Base-by-base conservation (phyloP, 2,888 invertebrate species). In the Hypsopygia costalis region DNA sequence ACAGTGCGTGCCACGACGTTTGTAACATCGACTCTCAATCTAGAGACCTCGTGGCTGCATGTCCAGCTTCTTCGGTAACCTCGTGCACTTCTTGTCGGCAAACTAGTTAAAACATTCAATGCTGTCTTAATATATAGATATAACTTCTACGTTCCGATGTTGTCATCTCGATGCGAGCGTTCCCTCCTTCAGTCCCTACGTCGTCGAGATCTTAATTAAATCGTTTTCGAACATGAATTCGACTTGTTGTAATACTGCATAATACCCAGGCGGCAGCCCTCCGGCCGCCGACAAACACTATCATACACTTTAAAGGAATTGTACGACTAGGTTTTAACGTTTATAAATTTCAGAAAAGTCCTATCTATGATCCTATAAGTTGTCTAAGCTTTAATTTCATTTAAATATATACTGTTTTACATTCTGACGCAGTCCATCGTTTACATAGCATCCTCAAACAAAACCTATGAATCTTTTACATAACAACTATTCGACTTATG, bases 261-360 rank as follows among this genome's bases (percentile, higher is more conserved):
- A 71, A 69, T 69, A 70, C 60, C 58, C 55, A 56, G 49, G 52
- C 50, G 53, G 44, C 52, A 54, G 52, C 56, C 46, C 34, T 49
- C 50, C 41, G 20, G 40, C 41, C 52, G 50, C 47, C 51, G 38
- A 40, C 47, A 44, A 16, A 16, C 52, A 58, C 57, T 48, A 49
- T 52, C 61, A 55, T 58, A 62, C 58, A 49, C 54, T 58, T 58
- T 55, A 58, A 60, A 62, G 66, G 69, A 70, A 70, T 58, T 62
- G 67, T 73, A 75, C 71, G 69, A 81, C 78, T 75, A 80, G 68
- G 63, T 72, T 71, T 72, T 74, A 86, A 86, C 86, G 70, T 85
- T 85, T 78, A 86, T 86, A 86, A 83, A 86, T 86, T 87, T 87
- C 81, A 79, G 86, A 85, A 82, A 80, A 79, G 68, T 63, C 81